Base-by-base conservation (phyloP, 2,888 invertebrate genomes). In the Amphiduros pacificus region DNA sequence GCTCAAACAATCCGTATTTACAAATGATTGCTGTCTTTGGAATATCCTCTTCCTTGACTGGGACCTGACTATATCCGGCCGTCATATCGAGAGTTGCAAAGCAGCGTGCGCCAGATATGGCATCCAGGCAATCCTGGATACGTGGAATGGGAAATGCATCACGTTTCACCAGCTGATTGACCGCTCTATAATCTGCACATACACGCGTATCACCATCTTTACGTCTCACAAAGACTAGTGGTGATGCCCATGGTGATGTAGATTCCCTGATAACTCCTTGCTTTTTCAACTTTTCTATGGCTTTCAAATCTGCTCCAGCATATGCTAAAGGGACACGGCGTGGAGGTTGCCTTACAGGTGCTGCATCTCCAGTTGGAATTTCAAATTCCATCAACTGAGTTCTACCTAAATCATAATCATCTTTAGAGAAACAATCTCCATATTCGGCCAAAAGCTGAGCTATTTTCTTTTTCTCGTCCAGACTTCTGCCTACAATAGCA, bases 21-120 rank as follows among this genome's bases (percentile, higher is more conserved):
- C 53, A 55, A 3, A 54, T 36, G 26, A 59, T 55, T 20, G 60
- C 60, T n/a, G 60, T 59, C 27, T 59, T 59, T 6, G 29, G 53
- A 2, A 52, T 59, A 28, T 59, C 60, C 24, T 53, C 24, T 31
- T 9, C 11, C n/a, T n/a, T 20, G 2, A 61, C 55, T 14, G 41
- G 48, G 3, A 61, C 36, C 32, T 61, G 61, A n/a, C 31, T 31
- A 48, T 57, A 61, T 41, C 29, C 55, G 6, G 29, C 20, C 6
- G 55, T 40, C 3, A 61, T 6, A 41, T 71, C 71, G 1, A 72
- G 48, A 1, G 51, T 70, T 14, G 62, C 53, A 31, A 72, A 64
- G 32, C 59, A 66, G 48, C 60, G 59, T 2, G 65, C 62, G 5
- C 62, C 59, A 22, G 49, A 27, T 14, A 71, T 28, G n/a, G 51